These are phyloP conservation scores for Drosophila antonietae DNA, from an alignment of 2,888 invertebrate species.

Conservation along the genomic window DNA sequence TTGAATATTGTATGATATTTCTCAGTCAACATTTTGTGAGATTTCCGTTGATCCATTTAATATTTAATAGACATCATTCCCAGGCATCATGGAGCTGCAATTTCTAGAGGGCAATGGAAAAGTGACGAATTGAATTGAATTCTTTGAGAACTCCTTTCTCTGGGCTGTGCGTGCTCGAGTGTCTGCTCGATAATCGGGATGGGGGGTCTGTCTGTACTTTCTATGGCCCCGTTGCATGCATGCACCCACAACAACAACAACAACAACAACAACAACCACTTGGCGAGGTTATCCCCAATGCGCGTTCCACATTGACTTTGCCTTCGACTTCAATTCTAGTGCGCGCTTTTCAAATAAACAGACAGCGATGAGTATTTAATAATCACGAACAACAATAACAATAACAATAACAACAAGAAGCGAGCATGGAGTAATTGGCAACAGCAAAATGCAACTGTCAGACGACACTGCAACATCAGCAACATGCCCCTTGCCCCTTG, in stretches of 20 bases:
- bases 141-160: slow-evolving; percentile 46
- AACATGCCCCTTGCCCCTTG: not conserved
- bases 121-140: slow-evolving; percentile 44
- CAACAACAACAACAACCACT: slow-evolving; percentile 48
- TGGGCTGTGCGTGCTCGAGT: slow-evolving; percentile 55
- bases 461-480: slow-evolving; percentile 24
- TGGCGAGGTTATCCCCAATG: slow-evolving; percentile 53
- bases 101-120: slow-evolving; percentile 21
- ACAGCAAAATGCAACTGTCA: slow-evolving; percentile 51
- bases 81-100: slow-evolving; percentile 22
- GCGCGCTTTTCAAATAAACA: slow-evolving; percentile 66
- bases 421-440: slow-evolving; percentile 50
- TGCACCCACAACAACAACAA: slow-evolving; percentile 43
- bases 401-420: slow-evolving; percentile 39
- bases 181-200: slow-evolving; percentile 17
- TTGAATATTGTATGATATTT: not conserved
- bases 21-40: not conserved
- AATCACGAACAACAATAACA: slow-evolving; percentile 54
- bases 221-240: slow-evolving; percentile 75
- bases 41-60: not conserved
- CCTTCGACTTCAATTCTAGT: slow-evolving; percentile 57
- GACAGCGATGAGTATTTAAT: slow-evolving; percentile 68
- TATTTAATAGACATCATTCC: slow-evolving; percentile 28
- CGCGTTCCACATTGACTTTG: slow-evolving; percentile 31
- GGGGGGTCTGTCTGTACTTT: slow-evolving; percentile 55